Percentiles rank a stretch among this genome's conserved stretches.
phyloP scores from a whole-genome alignment of 1,140 invertebrate species.

The Neomicropteryx cornuta region DNA sequence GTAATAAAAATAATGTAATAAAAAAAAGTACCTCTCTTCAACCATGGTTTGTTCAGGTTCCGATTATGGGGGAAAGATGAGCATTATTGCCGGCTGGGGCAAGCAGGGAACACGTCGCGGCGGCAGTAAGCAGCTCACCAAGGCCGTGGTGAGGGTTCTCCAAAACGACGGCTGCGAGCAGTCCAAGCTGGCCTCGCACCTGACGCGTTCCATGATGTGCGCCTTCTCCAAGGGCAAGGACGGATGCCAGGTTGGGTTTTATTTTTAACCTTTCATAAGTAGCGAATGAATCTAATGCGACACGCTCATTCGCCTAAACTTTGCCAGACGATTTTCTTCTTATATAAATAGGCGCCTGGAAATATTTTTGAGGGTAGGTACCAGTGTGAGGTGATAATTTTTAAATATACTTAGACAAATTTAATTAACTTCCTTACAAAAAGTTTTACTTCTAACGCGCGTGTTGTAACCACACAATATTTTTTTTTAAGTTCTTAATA shows the following conservation, averaged over 20 bases:
- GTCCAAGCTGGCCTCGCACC: constrained; percentile 29
- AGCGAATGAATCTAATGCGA: background rate
- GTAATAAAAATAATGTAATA: background rate
- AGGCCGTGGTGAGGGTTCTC: constrained; percentile 39
- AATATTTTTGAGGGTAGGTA: too few relatives aligned
- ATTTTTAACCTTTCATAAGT: background rate
- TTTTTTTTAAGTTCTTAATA: too few relatives aligned
- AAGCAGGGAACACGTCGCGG: constrained; percentile 31
- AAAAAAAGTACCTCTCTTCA: background rate
- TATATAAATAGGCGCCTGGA: too few relatives aligned
- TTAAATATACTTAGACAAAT: too few relatives aligned
- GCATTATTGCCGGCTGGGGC: constrained; percentile 54
- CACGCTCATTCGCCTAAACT: background rate
- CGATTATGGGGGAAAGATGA: constrained; percentile 36
- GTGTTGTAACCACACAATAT: too few relatives aligned
- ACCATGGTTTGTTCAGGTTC: constrained; percentile 17
- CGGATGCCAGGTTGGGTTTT: constrained; percentile 37
- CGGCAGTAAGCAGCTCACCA: constrained; percentile 39
- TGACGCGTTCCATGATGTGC: constrained; percentile 40
- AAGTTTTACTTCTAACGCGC: too few relatives aligned
- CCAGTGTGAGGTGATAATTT: too few relatives aligned
- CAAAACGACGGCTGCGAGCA: constrained; percentile 25
- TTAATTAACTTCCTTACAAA: too few relatives aligned
- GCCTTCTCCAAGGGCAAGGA: constrained; percentile 38
- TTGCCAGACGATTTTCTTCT: too few relatives aligned